phyloP scores from a whole-genome alignment of 2,888 invertebrate genomes.

The Dimorphilus gyrociliatus region DNA sequence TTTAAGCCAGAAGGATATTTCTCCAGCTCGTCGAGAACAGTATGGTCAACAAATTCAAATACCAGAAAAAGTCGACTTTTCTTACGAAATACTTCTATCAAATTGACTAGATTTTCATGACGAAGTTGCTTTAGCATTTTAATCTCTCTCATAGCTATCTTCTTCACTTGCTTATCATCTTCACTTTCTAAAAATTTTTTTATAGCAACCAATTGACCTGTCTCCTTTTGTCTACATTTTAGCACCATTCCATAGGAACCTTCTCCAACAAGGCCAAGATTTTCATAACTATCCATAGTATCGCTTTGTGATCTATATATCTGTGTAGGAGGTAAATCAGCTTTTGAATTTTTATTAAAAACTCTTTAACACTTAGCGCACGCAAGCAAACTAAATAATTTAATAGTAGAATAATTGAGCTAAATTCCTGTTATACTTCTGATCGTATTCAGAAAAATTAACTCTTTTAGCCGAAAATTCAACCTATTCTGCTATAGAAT shows the following conservation, averaged over 20 bases:
- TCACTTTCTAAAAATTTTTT: constrained; percentile 94
- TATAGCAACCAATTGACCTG: constrained; percentile 81
- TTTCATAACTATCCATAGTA: constrained; percentile 55
- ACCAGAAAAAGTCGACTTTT: constrained; percentile 68
- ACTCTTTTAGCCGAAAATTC: too few relatives aligned
- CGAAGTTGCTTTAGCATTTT: constrained; percentile 77
- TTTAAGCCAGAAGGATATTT: constrained; percentile 53
- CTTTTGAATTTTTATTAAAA: too few relatives aligned
- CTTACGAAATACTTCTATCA: constrained; percentile 71
- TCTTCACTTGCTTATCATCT: constrained; percentile 84
- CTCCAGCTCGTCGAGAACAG: constrained; percentile 66
- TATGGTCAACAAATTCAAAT: constrained; percentile 71
- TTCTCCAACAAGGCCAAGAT: constrained; percentile 80
- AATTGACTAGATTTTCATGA: constrained; percentile 70
- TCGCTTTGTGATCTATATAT: neutral
- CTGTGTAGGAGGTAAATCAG: too few relatives aligned
- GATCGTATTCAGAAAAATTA: too few relatives aligned
- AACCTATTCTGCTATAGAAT: too few relatives aligned
- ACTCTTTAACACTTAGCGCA: too few relatives aligned
- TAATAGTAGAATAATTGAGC: too few relatives aligned
- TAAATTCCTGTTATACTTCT: too few relatives aligned
- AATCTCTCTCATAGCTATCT: constrained; percentile 85
- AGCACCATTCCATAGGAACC: constrained; percentile 90
- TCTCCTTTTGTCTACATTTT: constrained; percentile 85
- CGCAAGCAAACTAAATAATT: too few relatives aligned